Evolutionary conservation across 1,140 invertebrate genomes (phyloP).

Genomic region (Cydia amplana): DNA sequence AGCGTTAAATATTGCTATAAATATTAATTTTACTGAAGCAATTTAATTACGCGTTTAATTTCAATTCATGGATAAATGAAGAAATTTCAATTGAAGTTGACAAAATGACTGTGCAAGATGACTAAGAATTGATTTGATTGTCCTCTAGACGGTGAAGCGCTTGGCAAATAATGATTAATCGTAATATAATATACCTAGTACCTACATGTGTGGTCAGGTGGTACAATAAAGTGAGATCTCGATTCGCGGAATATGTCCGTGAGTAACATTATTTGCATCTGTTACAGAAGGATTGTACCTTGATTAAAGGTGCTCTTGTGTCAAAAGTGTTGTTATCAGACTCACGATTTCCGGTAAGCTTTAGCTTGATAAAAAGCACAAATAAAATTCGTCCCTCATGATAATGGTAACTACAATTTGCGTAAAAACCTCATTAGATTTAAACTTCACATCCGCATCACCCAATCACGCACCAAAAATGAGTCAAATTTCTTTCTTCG

Average conservation of each 20-base stretch:
- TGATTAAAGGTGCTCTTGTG: too few species aligned
- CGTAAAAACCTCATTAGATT: background rate
- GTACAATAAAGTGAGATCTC: conserved; percentile 24
- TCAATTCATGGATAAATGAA: too few species aligned
- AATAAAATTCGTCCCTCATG: too few species aligned
- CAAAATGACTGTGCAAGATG: background rate
- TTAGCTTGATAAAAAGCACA: too few species aligned
- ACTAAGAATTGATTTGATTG: conserved; percentile 13
- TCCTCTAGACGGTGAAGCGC: background rate
- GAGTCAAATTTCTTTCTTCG: conserved; percentile 33
- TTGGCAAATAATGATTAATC: conserved; percentile 19
- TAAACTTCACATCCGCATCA: background rate
- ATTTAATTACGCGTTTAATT: too few species aligned
- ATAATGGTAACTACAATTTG: background rate
- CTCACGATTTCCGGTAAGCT: too few species aligned
- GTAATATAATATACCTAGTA: conserved; percentile 3
- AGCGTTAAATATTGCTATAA: too few species aligned
- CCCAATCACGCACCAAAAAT: conserved; percentile 8
- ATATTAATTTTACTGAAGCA: too few species aligned
- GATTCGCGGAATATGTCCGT: conserved; percentile 2
- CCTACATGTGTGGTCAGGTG: background rate
- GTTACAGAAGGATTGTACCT: background rate
- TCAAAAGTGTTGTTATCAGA: too few species aligned
- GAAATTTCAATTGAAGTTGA: background rate
- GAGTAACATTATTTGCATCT: conserved; percentile 7